These are phyloP conservation scores for Orthonyx spaldingii DNA, from an alignment of 2,113 vertebrate species.

Conservation along the genomic window DNA sequence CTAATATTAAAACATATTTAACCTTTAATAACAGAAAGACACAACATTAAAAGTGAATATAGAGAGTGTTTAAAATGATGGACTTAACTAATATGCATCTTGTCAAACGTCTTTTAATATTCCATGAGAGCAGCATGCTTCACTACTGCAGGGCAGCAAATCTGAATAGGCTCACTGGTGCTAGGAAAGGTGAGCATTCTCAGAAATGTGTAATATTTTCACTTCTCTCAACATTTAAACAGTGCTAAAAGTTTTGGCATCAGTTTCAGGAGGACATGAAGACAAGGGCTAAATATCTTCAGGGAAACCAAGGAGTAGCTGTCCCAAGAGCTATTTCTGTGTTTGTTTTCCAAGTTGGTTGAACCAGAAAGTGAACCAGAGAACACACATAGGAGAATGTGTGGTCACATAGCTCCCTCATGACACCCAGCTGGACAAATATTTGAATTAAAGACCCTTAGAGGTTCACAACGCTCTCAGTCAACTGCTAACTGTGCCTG, in stretches of 20 bases:
- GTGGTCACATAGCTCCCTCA: neutral
- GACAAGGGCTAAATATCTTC: neutral
- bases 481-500: neutral
- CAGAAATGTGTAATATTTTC: neutral
- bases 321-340: neutral
- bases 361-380: neutral
- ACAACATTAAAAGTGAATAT: neutral
- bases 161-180: neutral
- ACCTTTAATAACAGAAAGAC: neutral
- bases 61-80: neutral
- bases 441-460: neutral
- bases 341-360: neutral
- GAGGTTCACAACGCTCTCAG: neutral
- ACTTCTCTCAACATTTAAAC: neutral
- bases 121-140: neutral
- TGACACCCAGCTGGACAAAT: neutral
- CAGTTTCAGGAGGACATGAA: neutral
- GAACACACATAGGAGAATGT: neutral
- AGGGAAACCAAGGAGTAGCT: neutral
- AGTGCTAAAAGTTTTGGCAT: neutral
- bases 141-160: neutral
- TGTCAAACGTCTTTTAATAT: neutral
- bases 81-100: neutral
- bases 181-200: neutral
- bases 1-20: neutral